Conservation (phyloP, 2,888 invertebrate species). For the Tipula unca region DNA sequence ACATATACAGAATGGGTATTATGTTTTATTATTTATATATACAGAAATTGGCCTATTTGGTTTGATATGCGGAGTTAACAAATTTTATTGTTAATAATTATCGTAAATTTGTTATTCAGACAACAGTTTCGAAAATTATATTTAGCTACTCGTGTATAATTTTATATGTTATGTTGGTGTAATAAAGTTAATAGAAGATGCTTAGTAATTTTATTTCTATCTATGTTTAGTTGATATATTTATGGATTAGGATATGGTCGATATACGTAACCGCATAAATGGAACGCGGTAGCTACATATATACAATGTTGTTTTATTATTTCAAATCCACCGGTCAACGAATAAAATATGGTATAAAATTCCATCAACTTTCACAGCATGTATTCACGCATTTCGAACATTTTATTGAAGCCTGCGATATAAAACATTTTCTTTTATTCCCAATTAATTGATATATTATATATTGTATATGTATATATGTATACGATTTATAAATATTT, state of each 20-base stretch:
- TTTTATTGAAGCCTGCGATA: background rate
- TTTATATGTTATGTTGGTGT: background rate
- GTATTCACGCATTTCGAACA: background rate
- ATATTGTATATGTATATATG: too few relatives aligned
- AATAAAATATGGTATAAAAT: background rate
- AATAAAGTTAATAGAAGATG: background rate
- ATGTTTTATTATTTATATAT: background rate
- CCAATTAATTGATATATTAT: background rate
- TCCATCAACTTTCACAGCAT: background rate
- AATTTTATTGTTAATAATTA: background rate
- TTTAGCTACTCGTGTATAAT: background rate
- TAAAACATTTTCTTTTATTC: background rate
- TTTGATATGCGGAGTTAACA: background rate
- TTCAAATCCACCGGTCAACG: too few relatives aligned
- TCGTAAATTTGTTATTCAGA: background rate
- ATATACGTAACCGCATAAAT: too few relatives aligned
- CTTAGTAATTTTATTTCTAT: too few relatives aligned
- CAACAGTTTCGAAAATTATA: background rate
- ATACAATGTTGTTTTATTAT: too few relatives aligned
- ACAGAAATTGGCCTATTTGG: background rate
- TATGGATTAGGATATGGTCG: too few relatives aligned
- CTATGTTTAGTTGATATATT: too few relatives aligned
- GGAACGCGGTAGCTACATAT: too few relatives aligned
- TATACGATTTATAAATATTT: too few relatives aligned
- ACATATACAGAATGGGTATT: background rate